Evolutionary conservation across 2,113 vertebrate genomes (phyloP).

Genomic region (Sylvietta virens): DNA sequence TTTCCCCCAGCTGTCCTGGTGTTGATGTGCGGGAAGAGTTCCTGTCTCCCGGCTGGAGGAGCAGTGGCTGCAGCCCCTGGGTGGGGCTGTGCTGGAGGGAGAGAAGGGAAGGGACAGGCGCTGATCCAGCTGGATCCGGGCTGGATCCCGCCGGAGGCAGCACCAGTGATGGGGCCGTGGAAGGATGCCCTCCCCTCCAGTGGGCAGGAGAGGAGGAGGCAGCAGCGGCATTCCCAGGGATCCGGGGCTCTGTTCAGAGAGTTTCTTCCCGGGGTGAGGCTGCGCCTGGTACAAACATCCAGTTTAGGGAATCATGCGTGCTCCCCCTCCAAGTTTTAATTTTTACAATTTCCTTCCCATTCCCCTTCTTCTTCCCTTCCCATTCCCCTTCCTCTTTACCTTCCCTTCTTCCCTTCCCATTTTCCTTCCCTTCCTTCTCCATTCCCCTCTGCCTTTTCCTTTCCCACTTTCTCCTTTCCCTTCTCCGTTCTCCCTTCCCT

Average conservation of each 20-base stretch:
- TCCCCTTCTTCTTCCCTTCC: background rate
- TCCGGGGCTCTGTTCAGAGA: too few relatives aligned
- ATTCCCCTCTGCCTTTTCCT: too few relatives aligned
- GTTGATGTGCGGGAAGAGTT: background rate
- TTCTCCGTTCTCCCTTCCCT: background rate
- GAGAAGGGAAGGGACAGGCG: background rate
- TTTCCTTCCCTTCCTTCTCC: background rate
- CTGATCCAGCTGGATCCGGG: background rate
- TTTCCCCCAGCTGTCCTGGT: background rate
- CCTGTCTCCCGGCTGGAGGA: accelerated
- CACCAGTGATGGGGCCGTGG: accelerated
- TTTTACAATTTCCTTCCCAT: too few relatives aligned
- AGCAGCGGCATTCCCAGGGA: background rate
- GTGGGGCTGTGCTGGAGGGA: background rate
- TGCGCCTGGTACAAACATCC: background rate
- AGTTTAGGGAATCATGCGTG: background rate
- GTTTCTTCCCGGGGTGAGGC: background rate
- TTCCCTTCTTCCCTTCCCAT: background rate
- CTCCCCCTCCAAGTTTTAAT: background rate
- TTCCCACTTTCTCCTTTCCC: background rate
- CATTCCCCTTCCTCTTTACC: background rate
- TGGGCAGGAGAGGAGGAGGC: background rate
- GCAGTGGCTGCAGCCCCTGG: background rate
- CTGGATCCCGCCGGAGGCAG: background rate
- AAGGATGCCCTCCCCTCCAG: background rate